These are phyloP conservation scores for Nasonia oneida DNA, from an alignment of 2,888 invertebrate genomes.

Conservation along the genomic window DNA sequence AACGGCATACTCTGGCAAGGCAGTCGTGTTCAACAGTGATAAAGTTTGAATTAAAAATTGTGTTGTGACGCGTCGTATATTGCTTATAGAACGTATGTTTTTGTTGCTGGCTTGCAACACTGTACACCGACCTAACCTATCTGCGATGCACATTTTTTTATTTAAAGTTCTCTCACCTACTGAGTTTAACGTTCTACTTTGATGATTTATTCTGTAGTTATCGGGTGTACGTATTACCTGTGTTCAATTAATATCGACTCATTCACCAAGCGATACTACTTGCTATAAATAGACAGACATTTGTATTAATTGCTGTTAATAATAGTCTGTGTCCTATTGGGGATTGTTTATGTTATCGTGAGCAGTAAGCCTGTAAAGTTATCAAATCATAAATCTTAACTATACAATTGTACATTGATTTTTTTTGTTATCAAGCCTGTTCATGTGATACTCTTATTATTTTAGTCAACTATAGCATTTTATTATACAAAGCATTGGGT, in stretches of 20 bases:
- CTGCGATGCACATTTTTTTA: slow-evolving; percentile 56
- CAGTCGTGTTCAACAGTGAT: slow-evolving; percentile 25
- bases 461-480: slow-evolving; percentile 39
- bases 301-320: slow-evolving; percentile 49
- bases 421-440: slow-evolving; percentile 21
- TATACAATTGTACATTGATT: slow-evolving; percentile 29
- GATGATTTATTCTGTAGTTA: slow-evolving; percentile 8
- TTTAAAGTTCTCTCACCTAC: slow-evolving; percentile 19
- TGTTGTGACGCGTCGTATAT: slow-evolving; percentile 10
- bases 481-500: slow-evolving; percentile 35
- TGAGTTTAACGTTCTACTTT: slow-evolving; percentile 10
- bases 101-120: slow-evolving; percentile 26
- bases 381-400: slow-evolving; percentile 25
- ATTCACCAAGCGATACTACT: not conserved
- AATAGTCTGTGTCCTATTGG: slow-evolving; percentile 23
- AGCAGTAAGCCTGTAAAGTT: not conserved
- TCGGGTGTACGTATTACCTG: not conserved
- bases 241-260: slow-evolving; percentile 21
- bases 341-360: slow-evolving; percentile 7
- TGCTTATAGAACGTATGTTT: slow-evolving; percentile 34
- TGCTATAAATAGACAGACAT: slow-evolving; percentile 41
- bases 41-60: not conserved
- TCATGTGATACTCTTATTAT: slow-evolving; percentile 47
- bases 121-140: slow-evolving; percentile 44
- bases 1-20: not conserved